Percentiles rank a stretch among this genome's conserved stretches.
phyloP scores from a whole-genome alignment of 2,797 vertebrate genomes.

The Pelobates cultripes region DNA sequence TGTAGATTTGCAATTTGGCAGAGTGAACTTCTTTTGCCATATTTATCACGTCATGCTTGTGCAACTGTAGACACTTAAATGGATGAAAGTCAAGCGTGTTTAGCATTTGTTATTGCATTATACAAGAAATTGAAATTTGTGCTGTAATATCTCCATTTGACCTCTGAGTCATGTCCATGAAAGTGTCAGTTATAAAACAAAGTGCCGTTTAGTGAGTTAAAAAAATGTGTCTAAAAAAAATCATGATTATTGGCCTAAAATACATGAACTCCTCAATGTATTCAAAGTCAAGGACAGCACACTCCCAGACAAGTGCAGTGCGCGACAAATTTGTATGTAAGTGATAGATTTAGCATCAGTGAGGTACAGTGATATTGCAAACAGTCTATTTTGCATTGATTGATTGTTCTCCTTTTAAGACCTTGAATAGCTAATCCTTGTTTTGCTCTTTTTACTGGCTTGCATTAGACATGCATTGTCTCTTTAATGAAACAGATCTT shows the following conservation, averaged over 20 bases:
- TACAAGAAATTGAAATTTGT: slow-evolving; percentile 2
- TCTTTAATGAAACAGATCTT: neutral
- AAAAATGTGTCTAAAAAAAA: slow-evolving; percentile 9
- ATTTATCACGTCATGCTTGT: slow-evolving; percentile 9
- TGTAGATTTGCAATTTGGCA: neutral
- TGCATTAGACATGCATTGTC: neutral
- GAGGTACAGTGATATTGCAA: slow-evolving; percentile 22
- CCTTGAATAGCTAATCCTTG: slow-evolving; percentile 56
- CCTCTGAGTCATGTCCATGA: slow-evolving; percentile 37
- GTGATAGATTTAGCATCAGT: slow-evolving; percentile 20
- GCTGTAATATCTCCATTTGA: slow-evolving; percentile 1
- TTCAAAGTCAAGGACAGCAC: slow-evolving; percentile 59
- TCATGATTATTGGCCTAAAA: slow-evolving; percentile 25
- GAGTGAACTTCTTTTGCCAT: neutral
- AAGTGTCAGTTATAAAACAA: slow-evolving; percentile 29
- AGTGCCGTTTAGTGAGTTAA: slow-evolving; percentile 1
- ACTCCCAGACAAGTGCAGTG: slow-evolving; percentile 18
- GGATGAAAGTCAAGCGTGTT: slow-evolving; percentile 26
- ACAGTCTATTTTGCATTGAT: slow-evolving; percentile 57
- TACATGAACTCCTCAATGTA: slow-evolving; percentile 24
- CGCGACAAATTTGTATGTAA: slow-evolving; percentile 13
- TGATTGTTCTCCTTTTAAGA: slow-evolving; percentile 62
- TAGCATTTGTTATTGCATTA: slow-evolving; percentile 16
- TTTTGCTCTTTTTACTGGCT: neutral
- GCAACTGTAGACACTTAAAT: neutral